Percentiles rank a stretch among this genome's conserved stretches.
phyloP scores from a whole-genome alignment of 2,113 vertebrate genomes.

The Daboia siamensis region DNA sequence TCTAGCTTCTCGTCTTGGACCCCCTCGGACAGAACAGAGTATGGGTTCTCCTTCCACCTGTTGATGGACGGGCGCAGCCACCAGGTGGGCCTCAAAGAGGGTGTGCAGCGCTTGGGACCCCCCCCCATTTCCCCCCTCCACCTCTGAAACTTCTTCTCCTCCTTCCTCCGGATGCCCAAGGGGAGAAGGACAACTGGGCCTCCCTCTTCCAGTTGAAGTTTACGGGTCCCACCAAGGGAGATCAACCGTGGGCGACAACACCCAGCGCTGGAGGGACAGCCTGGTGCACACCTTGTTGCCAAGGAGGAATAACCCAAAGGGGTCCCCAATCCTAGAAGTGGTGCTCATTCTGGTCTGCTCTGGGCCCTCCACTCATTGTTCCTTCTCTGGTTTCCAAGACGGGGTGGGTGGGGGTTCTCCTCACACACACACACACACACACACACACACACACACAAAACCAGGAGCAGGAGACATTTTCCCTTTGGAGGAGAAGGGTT shows the following conservation, averaged over 20 bases:
- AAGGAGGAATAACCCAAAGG: too few species aligned
- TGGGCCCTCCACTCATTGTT: not conserved
- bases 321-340: not conserved
- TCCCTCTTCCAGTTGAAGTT: not conserved
- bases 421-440: not conserved
- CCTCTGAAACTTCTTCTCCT: too few species aligned
- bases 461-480: not conserved
- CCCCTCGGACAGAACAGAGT: not conserved
- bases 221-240: not conserved
- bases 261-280: not conserved
- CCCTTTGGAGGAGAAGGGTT: not conserved
- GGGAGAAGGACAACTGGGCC: too few species aligned
- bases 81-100: too few species aligned
- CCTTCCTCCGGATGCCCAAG: not conserved
- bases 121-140: not conserved
- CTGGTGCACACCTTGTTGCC: not conserved
- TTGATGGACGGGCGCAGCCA: not conserved
- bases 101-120: not conserved
- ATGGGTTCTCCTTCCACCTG: not conserved
- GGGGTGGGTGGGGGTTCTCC: not conserved
- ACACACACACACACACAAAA: not conserved
- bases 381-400: not conserved
- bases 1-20: not conserved
- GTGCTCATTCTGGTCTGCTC: too few species aligned
- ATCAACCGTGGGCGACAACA: not conserved